Evolutionary conservation across 2,113 vertebrate genomes (phyloP).

Genomic region (Sander vitreus): DNA sequence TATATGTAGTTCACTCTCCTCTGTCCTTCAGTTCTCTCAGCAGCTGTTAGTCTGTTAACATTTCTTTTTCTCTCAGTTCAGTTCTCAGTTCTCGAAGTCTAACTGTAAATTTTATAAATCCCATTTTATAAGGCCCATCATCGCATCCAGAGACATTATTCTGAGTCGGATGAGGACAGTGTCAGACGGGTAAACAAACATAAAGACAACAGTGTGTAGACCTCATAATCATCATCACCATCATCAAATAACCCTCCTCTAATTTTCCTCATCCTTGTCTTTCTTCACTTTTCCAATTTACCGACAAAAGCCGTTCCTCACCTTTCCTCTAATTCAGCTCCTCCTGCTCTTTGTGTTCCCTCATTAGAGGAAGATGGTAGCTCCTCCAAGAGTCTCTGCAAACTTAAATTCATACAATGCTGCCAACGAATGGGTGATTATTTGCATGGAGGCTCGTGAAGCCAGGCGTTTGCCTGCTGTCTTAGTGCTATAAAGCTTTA

Average conservation of each 20-base stretch:
- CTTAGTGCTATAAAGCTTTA: background rate
- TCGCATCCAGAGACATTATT: conserved; percentile 83
- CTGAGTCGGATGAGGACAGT: conserved; percentile 96
- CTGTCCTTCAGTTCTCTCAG: background rate
- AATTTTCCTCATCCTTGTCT: background rate
- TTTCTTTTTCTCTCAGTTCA: conserved; percentile 12
- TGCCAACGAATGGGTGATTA: conserved; percentile 78
- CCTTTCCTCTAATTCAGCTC: conserved; percentile 37
- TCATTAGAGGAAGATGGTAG: conserved; percentile 76
- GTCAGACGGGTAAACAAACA: conserved; percentile 91
- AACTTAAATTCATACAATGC: conserved; percentile 55
- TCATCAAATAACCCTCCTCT: conserved; percentile 24
- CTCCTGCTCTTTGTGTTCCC: conserved; percentile 58
- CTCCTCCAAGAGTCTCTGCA: conserved; percentile 72
- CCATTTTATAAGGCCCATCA: conserved; percentile 77
- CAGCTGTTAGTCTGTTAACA: conserved; percentile 2
- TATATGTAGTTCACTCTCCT: background rate
- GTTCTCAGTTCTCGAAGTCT: background rate
- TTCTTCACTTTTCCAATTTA: conserved; percentile 21
- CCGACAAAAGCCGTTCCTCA: background rate
- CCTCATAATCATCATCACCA: conserved; percentile 15
- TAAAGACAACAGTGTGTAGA: conserved; percentile 39
- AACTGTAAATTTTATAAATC: conserved; percentile 28
- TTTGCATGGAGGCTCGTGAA: conserved; percentile 68
- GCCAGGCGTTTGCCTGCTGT: conserved; percentile 7